phyloP scores from a whole-genome alignment of 2,888 invertebrate genomes.

The Protula sp. region DNA sequence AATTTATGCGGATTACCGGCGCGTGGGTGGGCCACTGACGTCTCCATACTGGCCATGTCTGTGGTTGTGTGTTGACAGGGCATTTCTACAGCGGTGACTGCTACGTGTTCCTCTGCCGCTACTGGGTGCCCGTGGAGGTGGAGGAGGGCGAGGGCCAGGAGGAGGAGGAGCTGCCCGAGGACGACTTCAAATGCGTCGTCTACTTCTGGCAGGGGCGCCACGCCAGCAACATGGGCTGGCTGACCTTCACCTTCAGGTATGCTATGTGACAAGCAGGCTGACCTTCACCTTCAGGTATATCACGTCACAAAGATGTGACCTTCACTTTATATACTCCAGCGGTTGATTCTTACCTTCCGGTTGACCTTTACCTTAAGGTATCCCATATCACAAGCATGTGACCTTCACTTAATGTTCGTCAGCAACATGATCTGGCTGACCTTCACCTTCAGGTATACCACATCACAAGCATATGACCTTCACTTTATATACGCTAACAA shows the following conservation, averaged over 20 bases:
- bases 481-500: neutral
- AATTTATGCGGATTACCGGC: too few relatives aligned
- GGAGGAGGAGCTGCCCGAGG: conserved; percentile 58
- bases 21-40: too few relatives aligned
- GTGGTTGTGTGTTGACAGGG: too few relatives aligned
- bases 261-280: conserved; percentile 46
- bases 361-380: too few relatives aligned
- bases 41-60: too few relatives aligned
- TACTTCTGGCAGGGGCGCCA: conserved; percentile 99
- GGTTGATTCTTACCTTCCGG: neutral
- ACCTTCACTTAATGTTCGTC: too few relatives aligned
- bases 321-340: neutral
- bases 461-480: neutral
- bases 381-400: too few relatives aligned
- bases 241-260: conserved; percentile 92
- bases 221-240: conserved; percentile 98
- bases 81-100: conserved; percentile 91
- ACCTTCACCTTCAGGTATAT: conserved; percentile 1
- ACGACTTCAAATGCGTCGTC: conserved; percentile 88
- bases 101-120: conserved; percentile 95
- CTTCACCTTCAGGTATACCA: conserved; percentile 79
- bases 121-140: conserved; percentile 68
- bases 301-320: neutral
- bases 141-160: conserved; percentile 58
- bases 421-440: conserved; percentile 99